Base-by-base conservation (phyloP, 2,888 invertebrate species). In the Apodemia duryi region DNA sequence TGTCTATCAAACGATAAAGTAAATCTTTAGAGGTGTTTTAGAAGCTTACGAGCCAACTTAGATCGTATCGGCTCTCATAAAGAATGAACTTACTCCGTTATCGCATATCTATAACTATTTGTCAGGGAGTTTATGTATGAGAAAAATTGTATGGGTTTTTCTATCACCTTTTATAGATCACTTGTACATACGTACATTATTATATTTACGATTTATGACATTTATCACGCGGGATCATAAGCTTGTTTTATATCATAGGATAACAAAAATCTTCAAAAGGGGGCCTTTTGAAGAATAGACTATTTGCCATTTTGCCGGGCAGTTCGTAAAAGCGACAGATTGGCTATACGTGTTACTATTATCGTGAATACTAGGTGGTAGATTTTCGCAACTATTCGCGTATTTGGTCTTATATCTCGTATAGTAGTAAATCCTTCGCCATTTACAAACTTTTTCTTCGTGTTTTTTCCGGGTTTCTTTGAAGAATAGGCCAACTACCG, bases 21-120 rank as follows among this genome's bases (percentile, higher is more conserved):
- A 69, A 69, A 71, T 69, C 69, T 67, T 66, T 63, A 32, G 32
- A 62, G 68, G 66, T 69, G 67, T 69, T 71, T 43, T 61, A 68
- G 66, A 67, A 63, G 65, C 63, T 69, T 70, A 61, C 52, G 63
- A 68, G 64, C 67, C 66, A 71, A 61, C 61, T 68, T 51, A 69
- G 68, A 69, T 71, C 62, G 66, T 69, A 71, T 71, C 70, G 63
- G 54, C 41, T 60, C 62, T 61, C 62, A 66, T 69, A 63, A 63
- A 68, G 65, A 67, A 64, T 57, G 67, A 63, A 68, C 49, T 49
- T 49, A 43, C 54, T 54, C 63, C 63, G 65, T 66, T 70, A 68
- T 68, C 67, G 68, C 63, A 52, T 67, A 68, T 69, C 61, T 66
- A 63, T 63, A 35, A 54, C 60, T 43, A 61, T 64, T 49, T 46